Percentiles rank a stretch among this genome's conserved stretches.
Evolutionary conservation across 2,888 invertebrate genomes (phyloP).

Genomic region (Drosophila cyrtoloma): DNA sequence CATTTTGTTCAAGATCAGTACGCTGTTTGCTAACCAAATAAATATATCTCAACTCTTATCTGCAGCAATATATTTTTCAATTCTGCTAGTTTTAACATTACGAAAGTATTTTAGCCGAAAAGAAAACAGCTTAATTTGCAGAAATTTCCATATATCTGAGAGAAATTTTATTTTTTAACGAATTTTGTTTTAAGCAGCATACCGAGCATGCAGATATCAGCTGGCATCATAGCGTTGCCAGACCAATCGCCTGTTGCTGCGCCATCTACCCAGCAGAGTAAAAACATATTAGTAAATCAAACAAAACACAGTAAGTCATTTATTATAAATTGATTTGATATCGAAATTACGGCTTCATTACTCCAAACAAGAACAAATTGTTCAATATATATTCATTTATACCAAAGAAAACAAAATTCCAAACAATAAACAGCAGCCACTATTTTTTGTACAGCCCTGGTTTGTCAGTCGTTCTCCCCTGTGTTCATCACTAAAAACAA

Average conservation of each 20-base stretch:
- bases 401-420: slow-evolving; percentile 58
- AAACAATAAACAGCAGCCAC: slow-evolving; percentile 38
- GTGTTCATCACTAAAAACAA: slow-evolving; percentile 28
- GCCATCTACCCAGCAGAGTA: slow-evolving; percentile 31
- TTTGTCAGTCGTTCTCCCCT: slow-evolving; percentile 25
- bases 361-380: slow-evolving; percentile 13
- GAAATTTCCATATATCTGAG: not conserved
- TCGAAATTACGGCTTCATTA: slow-evolving; percentile 21
- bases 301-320: slow-evolving; percentile 45
- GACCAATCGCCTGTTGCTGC: not conserved
- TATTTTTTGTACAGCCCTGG: slow-evolving; percentile 34
- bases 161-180: not conserved
- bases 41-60: not conserved
- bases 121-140: not conserved
- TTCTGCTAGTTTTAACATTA: not conserved
- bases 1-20: slow-evolving; percentile 16
- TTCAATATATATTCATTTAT: slow-evolving; percentile 39
- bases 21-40: slow-evolving; percentile 11
- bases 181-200: slow-evolving; percentile 7
- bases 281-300: not conserved
- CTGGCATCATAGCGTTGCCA: slow-evolving; percentile 32
- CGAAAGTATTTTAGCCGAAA: not conserved
- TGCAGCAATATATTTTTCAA: not conserved
- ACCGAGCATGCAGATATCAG: slow-evolving; percentile 28
- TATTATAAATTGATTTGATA: slow-evolving; percentile 17